Conservation (phyloP, 2,113 vertebrate genomes). For the Zosterops japonicus region DNA sequence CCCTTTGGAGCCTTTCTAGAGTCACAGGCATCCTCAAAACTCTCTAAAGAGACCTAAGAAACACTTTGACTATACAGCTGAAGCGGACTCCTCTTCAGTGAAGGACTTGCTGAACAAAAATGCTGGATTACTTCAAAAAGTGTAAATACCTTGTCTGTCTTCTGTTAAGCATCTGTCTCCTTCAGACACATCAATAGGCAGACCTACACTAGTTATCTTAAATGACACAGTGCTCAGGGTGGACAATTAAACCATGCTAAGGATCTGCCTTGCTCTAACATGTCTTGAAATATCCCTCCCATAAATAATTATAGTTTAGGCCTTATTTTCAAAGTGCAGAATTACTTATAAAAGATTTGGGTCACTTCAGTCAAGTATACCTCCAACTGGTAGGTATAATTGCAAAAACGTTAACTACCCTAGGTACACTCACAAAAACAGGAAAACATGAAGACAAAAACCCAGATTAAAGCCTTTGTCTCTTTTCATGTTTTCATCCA, state of each 20-base stretch:
- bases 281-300: not conserved
- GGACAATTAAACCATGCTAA: not conserved
- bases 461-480: not conserved
- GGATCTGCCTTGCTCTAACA: not conserved
- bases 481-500: not conserved
- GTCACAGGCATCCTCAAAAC: not conserved
- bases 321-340: constrained; percentile 46
- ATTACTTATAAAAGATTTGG: constrained; percentile 56
- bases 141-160: not conserved
- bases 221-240: not conserved
- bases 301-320: constrained; percentile 64
- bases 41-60: not conserved
- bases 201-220: not conserved
- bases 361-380: constrained; percentile 58
- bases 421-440: not conserved
- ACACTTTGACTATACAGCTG: not conserved
- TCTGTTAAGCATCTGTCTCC: not conserved
- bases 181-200: not conserved
- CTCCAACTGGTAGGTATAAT: constrained; percentile 43
- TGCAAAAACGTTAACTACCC: constrained; percentile 36
- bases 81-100: not conserved
- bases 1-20: not conserved
- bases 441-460: constrained; percentile 2
- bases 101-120: not conserved
- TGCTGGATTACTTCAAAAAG: not conserved